Conservation (phyloP, 2,888 invertebrate species). For the Pachliopta kotzebuea region DNA sequence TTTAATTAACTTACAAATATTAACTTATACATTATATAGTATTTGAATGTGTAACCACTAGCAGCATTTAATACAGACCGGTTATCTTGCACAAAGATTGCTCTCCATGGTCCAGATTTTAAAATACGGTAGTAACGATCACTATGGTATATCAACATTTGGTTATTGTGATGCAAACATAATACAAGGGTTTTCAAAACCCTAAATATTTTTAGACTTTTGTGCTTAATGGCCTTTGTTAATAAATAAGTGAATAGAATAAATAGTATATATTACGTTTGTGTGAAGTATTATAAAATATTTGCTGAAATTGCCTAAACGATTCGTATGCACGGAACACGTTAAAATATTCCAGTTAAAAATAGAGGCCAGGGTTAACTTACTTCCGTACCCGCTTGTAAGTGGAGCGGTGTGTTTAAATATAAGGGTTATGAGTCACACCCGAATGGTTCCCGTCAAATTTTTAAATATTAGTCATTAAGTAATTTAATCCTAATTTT, state of each 20-base stretch:
- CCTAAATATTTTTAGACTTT: too few relatives aligned
- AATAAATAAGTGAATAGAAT: neutral
- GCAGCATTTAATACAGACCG: neutral
- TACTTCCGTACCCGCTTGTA: conserved; percentile 17
- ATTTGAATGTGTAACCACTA: neutral
- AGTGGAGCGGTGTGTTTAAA: conserved; percentile 25
- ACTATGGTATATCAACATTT: too few relatives aligned
- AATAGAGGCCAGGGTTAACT: conserved; percentile 24
- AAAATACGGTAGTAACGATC: neutral
- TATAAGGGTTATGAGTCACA: conserved; percentile 27
- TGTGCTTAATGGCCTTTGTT: neutral
- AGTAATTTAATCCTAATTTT: conserved; percentile 8
- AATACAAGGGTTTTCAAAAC: too few relatives aligned
- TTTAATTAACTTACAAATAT: neutral
- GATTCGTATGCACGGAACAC: conserved; percentile 4
- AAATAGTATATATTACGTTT: neutral
- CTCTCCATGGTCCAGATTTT: neutral
- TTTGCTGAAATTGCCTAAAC: neutral
- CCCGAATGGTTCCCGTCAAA: conserved; percentile 10
- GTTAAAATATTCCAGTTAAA: conserved; percentile 8
- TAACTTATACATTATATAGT: neutral
- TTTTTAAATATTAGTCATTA: conserved; percentile 17
- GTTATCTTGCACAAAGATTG: neutral
- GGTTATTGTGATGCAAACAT: too few relatives aligned
- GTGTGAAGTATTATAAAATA: neutral